These are phyloP conservation scores for Hephaestus fuliginosus DNA, from an alignment of 2,797 vertebrate genomes.

Conservation along the genomic window DNA sequence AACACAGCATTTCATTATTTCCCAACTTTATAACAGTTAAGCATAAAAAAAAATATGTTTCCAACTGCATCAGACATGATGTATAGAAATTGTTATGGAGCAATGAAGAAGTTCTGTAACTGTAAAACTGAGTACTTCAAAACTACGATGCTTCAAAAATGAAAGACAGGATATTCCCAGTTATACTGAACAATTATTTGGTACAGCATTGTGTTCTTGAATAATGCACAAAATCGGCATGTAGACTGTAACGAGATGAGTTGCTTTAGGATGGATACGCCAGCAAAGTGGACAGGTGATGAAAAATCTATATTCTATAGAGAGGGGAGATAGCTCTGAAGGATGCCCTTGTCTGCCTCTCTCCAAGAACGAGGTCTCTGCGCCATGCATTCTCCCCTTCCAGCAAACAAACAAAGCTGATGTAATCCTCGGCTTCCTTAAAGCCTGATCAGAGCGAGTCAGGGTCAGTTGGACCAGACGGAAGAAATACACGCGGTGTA, in stretches of 20 bases:
- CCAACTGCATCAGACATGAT: not conserved
- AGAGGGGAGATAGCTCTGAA: constrained; percentile 19
- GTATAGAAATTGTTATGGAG: not conserved
- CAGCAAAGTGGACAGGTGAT: constrained; percentile 45
- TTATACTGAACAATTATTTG: not conserved
- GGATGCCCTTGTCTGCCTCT: constrained; percentile 62
- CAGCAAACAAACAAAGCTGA: constrained; percentile 75
- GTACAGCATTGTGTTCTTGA: constrained; percentile 1
- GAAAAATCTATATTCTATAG: constrained; percentile 54
- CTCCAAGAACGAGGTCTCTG: constrained; percentile 49
- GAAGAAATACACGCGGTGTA: constrained; percentile 55
- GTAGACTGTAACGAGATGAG: constrained; percentile 1
- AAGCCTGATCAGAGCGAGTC: constrained; percentile 60
- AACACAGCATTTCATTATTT: not conserved
- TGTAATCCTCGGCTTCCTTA: constrained; percentile 72
- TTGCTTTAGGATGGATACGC: constrained; percentile 15
- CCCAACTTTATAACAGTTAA: not conserved
- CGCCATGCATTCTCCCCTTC: constrained; percentile 45
- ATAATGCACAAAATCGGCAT: constrained; percentile 28
- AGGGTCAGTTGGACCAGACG: constrained; percentile 61
- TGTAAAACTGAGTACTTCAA: not conserved
- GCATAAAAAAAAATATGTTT: constrained; percentile 6
- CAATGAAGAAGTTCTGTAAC: not conserved
- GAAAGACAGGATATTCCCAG: not conserved
- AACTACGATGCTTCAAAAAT: not conserved